Percentiles rank a stretch among this genome's conserved stretches.
These are phyloP conservation scores for Cynocephalus volans DNA, from an alignment of 2,113 vertebrate genomes.

Conservation along the genomic window DNA sequence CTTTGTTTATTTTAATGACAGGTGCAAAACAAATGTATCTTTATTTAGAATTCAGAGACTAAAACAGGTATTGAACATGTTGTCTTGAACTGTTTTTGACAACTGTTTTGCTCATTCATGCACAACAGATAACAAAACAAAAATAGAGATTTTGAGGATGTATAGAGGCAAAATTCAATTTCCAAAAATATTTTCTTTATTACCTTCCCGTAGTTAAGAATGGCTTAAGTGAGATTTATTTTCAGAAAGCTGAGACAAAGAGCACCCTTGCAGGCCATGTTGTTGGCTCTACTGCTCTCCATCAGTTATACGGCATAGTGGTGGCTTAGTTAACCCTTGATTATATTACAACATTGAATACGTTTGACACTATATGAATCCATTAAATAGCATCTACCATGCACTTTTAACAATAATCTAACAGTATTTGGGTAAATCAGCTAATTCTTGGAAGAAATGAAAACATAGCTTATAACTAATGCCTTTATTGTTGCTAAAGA, in stretches of 20 bases:
- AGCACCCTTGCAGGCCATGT: not conserved
- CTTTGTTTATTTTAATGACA: conserved; percentile 63
- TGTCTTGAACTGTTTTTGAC: not conserved
- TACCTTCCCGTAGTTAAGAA: not conserved
- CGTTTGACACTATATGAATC: not conserved
- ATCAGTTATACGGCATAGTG: rapidly evolving
- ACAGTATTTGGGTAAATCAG: not conserved
- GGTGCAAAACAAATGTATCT: conserved; percentile 21
- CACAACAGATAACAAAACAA: not conserved
- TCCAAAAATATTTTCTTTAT: not conserved
- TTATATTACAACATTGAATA: not conserved
- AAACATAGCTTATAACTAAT: not conserved
- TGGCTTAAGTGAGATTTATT: not conserved
- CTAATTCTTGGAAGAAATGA: not conserved
- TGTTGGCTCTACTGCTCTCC: not conserved
- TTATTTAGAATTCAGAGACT: conserved; percentile 61
- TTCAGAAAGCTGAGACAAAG: not conserved
- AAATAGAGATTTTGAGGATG: not conserved
- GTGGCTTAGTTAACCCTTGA: not conserved
- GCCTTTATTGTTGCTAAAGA: not conserved
- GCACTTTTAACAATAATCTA: not conserved
- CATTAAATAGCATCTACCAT: not conserved
- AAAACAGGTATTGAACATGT: not conserved
- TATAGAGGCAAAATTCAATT: not conserved
- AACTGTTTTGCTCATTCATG: not conserved